These are phyloP conservation scores for Drymonia ruficornis DNA, from an alignment of 2,888 invertebrate species.

Conservation along the genomic window DNA sequence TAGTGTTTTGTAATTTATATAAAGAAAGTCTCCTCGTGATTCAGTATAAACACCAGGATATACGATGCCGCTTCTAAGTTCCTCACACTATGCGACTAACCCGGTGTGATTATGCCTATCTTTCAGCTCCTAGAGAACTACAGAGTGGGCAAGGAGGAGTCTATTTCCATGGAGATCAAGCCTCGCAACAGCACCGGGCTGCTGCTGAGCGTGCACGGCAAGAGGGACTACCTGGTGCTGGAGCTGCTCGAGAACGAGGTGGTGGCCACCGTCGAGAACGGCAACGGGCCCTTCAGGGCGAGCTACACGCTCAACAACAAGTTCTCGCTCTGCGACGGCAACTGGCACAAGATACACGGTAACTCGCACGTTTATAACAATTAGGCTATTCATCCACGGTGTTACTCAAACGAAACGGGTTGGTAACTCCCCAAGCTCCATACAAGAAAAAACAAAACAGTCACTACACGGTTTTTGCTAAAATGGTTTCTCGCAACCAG, in stretches of 20 bases:
- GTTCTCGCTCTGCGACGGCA: constrained; percentile 95
- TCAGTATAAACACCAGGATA: too few species aligned
- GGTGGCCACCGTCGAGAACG: constrained; percentile 92
- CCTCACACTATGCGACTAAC: too few species aligned
- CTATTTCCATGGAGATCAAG: constrained; percentile 93
- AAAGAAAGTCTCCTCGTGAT: too few species aligned
- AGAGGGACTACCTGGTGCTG: constrained; percentile 92
- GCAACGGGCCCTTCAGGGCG: constrained; percentile 91
- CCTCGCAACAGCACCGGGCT: constrained; percentile 94
- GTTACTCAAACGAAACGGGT: too few species aligned
- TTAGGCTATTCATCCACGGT: too few species aligned
- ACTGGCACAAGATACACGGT: constrained; percentile 96
- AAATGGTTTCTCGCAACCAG: too few species aligned
- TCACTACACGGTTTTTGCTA: too few species aligned
- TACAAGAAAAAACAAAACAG: too few species aligned
- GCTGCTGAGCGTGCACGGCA: constrained; percentile 93
- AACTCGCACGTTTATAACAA: constrained; percentile 10
- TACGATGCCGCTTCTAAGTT: too few species aligned
- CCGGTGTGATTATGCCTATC: not conserved
- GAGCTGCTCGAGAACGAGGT: constrained; percentile 95
- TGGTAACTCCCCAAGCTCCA: too few species aligned
- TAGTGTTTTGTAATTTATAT: too few species aligned
- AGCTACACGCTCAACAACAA: constrained; percentile 87
- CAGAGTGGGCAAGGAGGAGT: constrained; percentile 91
- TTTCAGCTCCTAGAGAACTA: constrained; percentile 87